A percentile compares a stretch with the other conserved stretches of the same genome.
These are phyloP conservation scores for Podarcis lilfordi DNA, from an alignment of 2,797 vertebrate genomes.

Conservation along the genomic window DNA sequence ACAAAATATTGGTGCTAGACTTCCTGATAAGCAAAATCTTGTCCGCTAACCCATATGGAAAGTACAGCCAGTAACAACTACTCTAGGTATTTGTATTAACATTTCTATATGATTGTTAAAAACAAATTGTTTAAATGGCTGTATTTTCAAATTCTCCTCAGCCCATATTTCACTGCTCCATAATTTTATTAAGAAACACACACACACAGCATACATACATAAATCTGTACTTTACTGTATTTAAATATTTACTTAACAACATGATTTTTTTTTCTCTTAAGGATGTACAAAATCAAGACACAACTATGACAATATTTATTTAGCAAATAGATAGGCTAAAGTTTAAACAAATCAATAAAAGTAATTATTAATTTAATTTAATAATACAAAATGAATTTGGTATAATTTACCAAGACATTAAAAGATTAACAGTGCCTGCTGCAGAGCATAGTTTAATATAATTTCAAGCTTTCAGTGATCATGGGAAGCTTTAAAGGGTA, in stretches of 20 bases:
- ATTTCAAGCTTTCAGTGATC: slow-evolving; percentile 71
- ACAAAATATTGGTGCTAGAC: background rate
- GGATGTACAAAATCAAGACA: slow-evolving; percentile 23
- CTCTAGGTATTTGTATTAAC: background rate
- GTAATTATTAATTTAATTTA: slow-evolving; percentile 5
- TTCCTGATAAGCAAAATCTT: background rate
- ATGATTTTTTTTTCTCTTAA: background rate
- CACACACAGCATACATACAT: background rate
- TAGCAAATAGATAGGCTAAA: background rate
- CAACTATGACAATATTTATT: background rate
- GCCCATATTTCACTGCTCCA: too few relatives aligned
- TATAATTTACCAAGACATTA: slow-evolving; percentile 35
- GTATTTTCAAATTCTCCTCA: background rate
- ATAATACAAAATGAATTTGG: slow-evolving; percentile 19
- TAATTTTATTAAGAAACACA: background rate
- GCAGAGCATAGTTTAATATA: slow-evolving; percentile 67
- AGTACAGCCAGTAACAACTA: background rate
- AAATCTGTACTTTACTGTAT: background rate
- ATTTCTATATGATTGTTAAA: background rate
- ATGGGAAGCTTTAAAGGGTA: slow-evolving; percentile 80
- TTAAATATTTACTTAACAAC: background rate
- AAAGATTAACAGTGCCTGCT: slow-evolving; percentile 36
- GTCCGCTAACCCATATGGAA: background rate
- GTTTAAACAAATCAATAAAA: slow-evolving; percentile 2
- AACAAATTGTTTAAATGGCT: background rate